Evolutionary conservation across 2,797 vertebrate genomes (phyloP), one percentile per base, ranked within the genome.

Genomic region (Pristis pectinata): DNA sequence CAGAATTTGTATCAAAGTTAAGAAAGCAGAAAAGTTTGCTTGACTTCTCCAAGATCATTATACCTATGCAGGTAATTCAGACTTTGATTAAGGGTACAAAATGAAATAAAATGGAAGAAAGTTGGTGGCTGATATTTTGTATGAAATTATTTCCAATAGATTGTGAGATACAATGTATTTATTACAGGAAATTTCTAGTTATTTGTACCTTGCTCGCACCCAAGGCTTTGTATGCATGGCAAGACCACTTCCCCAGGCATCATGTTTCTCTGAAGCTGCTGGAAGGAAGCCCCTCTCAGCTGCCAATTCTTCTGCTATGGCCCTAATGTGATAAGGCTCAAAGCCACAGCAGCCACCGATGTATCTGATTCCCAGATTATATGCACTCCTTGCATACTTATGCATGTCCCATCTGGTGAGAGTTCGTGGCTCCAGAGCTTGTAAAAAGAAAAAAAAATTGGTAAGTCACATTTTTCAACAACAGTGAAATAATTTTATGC

Each of bases 311-410:
- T 99, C 99, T 0, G 98, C 96, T 95, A 99, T 95, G 0, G 98
- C 98, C 22, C 99, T 97, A 96, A 98, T 96, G 94, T 99, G 99
- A 89, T 99, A 99, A 0, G 98, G 98, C 95, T 99, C 98, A 92
- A 98, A 99, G 7, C 99, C 98, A 34, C 98, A 99, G 97, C 98
- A 99, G 94, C 98, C 98, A 0, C 98, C 98, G 11, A 99, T 99
- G 96, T 96, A 99, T 93, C 97, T 97, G 94, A 99, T 96, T 44
- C 98, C 99, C 0, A 97, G 97, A 0, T 97, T 95, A 96, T 98
- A 99, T 15, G 99, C 99, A 37, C 98, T 98, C 67, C 98, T 97
- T 95, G 99, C 98, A 0, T 99, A 99, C 91, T 97, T 98, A 94
- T 99, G 98, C 96, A 99, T 97, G 95, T 99, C 98, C 98, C 98